phyloP scores from a whole-genome alignment of 2,113 vertebrate species.

The Chrysochloris asiatica region DNA sequence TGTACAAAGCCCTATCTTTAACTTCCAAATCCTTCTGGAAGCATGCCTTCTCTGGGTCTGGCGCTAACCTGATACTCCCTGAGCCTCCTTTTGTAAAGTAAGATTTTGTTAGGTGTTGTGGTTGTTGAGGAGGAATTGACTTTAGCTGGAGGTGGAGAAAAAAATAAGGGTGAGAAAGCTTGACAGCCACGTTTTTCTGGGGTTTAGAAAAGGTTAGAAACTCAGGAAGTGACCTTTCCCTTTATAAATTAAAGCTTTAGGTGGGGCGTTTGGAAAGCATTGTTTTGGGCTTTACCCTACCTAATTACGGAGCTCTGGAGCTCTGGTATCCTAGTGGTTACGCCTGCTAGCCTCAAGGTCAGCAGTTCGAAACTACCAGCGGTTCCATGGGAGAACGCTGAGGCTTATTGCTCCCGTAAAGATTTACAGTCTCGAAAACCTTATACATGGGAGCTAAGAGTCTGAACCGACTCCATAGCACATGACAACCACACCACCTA shows the following conservation, averaged over 20 bases:
- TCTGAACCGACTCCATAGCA: too few species aligned
- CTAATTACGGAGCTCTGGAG: slow-evolving; percentile 21
- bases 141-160: background rate
- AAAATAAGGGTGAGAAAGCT: background rate
- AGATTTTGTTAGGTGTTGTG: slow-evolving; percentile 39
- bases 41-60: background rate
- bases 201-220: background rate
- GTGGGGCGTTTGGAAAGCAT: slow-evolving; percentile 53
- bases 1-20: slow-evolving; percentile 52
- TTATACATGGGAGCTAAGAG: too few species aligned
- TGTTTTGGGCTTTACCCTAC: slow-evolving; percentile 34
- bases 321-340: background rate
- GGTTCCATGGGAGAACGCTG: too few species aligned
- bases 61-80: slow-evolving; percentile 42
- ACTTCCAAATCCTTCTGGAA: background rate
- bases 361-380: too few species aligned
- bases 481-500: too few species aligned
- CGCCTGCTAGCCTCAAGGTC: background rate
- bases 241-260: background rate
- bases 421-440: too few species aligned
- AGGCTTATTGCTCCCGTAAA: too few species aligned
- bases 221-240: slow-evolving; percentile 21
- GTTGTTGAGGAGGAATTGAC: slow-evolving; percentile 28
- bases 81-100: background rate
- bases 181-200: background rate